Percentiles rank a stretch among this genome's conserved stretches.
phyloP scores from a whole-genome alignment of 2,113 vertebrate genomes.

The Ammodytes dubius region DNA sequence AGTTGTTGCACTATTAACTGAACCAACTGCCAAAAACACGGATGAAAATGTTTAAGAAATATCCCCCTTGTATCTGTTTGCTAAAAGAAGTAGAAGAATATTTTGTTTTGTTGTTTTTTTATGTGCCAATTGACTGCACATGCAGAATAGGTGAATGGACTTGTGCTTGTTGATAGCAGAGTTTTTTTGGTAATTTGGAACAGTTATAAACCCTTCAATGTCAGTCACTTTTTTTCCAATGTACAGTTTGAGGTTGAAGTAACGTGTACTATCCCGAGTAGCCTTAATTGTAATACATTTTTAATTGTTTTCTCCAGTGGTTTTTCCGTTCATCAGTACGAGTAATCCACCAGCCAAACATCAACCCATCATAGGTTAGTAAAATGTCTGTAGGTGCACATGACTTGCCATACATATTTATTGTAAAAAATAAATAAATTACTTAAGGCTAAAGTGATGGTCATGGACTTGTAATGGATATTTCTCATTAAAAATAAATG shows the following conservation, averaged over 20 bases:
- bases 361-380: slow-evolving; percentile 43
- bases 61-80: no score
- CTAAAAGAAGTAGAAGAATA: no score
- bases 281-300: not conserved
- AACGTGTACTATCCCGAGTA: not conserved
- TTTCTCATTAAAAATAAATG: not conserved
- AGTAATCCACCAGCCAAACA: fast-evolving
- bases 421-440: no score
- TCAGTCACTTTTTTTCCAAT: not conserved
- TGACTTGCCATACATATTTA: not conserved
- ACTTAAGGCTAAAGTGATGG: not conserved
- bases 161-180: no score
- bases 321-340: slow-evolving; percentile 3
- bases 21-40: no score
- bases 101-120: no score
- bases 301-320: not conserved
- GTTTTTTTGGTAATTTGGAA: no score
- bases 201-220: not conserved
- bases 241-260: not conserved
- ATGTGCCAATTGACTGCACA: no score
- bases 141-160: no score
- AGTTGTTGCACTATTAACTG: no score
- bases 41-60: no score
- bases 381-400: not conserved
- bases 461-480: not conserved